Percentiles rank a stretch among this genome's conserved stretches.
Conservation (phyloP, 2,888 invertebrate species). For the Eupithecia exiguata region DNA sequence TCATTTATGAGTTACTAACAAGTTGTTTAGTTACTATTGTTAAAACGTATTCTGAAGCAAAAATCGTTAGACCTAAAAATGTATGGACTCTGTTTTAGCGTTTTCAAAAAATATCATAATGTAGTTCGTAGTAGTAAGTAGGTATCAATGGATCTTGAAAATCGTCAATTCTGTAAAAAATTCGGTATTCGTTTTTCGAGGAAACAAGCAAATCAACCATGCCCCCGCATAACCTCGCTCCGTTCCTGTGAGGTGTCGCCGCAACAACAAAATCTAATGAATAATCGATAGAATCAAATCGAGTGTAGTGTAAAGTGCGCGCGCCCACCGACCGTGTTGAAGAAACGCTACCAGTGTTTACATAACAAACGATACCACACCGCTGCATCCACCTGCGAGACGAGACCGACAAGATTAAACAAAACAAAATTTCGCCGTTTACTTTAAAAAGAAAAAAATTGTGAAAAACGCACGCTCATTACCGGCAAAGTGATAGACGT, state of each 20-base stretch:
- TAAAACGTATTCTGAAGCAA: neutral
- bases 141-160: neutral
- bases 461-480: constrained; percentile 2
- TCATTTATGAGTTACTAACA: neutral
- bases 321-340: constrained; percentile 37
- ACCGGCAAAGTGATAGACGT: neutral
- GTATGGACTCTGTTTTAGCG: neutral
- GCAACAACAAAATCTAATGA: constrained; percentile 41
- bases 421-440: neutral
- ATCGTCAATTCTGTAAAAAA: neutral
- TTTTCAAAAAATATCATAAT: neutral
- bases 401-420: neutral
- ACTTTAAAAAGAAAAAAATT: neutral
- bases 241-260: constrained; percentile 16
- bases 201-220: neutral
- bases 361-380: constrained; percentile 43
- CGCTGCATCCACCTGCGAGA: constrained; percentile 16
- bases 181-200: neutral
- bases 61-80: neutral
- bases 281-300: constrained; percentile 47
- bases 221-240: constrained; percentile 7
- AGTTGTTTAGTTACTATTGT: neutral
- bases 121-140: too few relatives aligned
- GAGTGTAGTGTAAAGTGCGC: constrained; percentile 34
- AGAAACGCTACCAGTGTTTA: constrained; percentile 43